Evolutionary conservation across 23 tunicate genomes (phyloP).

Genomic region (Ciona savignyi): DNA sequence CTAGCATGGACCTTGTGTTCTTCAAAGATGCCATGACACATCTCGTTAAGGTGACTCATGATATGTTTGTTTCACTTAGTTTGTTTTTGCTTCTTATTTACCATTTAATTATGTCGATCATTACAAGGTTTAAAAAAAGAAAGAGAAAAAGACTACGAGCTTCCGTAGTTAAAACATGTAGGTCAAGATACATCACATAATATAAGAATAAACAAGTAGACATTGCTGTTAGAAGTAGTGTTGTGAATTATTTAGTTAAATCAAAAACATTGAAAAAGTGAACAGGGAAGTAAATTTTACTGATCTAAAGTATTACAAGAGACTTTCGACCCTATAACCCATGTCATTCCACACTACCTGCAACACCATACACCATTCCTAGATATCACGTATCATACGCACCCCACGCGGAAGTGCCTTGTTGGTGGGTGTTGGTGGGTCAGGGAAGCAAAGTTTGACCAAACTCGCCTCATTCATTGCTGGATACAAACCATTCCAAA

Average conservation of each 20-base stretch:
- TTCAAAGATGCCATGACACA: slow-evolving; percentile 99
- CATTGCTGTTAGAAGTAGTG: too few species aligned
- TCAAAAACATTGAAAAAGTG: too few species aligned
- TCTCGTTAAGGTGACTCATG: slow-evolving; percentile 71
- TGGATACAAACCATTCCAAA: slow-evolving; percentile 93
- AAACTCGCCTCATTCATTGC: slow-evolving; percentile 99
- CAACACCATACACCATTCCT: neutral
- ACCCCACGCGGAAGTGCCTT: slow-evolving; percentile 99
- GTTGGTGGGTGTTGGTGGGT: slow-evolving; percentile 99
- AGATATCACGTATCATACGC: slow-evolving; percentile 97
- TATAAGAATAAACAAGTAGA: too few species aligned
- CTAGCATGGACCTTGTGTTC: slow-evolving; percentile 98
- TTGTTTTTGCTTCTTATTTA: too few species aligned
- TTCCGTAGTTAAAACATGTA: too few species aligned
- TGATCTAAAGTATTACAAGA: neutral
- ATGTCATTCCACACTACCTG: too few species aligned
- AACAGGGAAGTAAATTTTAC: neutral
- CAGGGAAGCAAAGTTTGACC: slow-evolving; percentile 97
- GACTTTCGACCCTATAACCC: too few species aligned
- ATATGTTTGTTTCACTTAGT: neutral
- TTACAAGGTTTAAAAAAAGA: too few species aligned
- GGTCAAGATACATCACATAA: neutral
- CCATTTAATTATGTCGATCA: too few species aligned
- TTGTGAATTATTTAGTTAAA: too few species aligned
- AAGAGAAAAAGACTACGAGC: too few species aligned